Conservation (phyloP, 2,797 vertebrate genomes). For the Sciurus carolinensis region DNA sequence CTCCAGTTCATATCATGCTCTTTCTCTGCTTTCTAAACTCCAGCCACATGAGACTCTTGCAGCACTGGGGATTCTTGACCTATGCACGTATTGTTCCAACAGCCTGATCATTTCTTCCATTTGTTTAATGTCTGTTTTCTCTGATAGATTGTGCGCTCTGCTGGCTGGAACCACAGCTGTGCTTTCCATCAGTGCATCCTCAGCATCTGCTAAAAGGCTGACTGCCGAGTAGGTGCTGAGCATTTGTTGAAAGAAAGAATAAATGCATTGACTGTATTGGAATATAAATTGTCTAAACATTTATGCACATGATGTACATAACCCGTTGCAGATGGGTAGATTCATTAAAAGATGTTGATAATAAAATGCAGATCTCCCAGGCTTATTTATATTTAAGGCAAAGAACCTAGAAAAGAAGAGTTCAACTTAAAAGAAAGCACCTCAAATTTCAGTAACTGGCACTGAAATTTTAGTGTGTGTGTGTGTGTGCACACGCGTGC, state of each 20-base stretch:
- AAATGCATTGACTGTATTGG: slow-evolving; percentile 10
- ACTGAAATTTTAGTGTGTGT: background rate
- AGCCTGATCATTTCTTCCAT: background rate
- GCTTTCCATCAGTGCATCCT: background rate
- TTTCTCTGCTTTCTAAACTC: background rate
- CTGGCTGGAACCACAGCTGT: background rate
- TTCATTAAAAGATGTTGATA: background rate
- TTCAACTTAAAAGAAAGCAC: background rate
- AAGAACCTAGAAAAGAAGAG: background rate
- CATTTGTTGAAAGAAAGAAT: slow-evolving; percentile 42
- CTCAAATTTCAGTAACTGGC: background rate
- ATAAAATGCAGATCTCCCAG: background rate
- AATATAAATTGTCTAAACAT: slow-evolving; percentile 32
- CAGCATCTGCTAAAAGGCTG: background rate
- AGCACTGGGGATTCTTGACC: background rate
- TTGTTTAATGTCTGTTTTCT: background rate
- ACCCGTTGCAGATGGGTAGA: background rate
- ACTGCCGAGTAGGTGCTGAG: slow-evolving; percentile 26
- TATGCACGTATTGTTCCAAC: background rate
- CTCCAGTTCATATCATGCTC: background rate
- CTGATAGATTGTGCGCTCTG: background rate
- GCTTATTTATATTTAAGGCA: slow-evolving; percentile 53
- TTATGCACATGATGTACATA: background rate
- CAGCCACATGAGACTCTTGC: background rate
- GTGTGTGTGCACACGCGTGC: background rate